phyloP scores from a whole-genome alignment of 2,113 vertebrate genomes.

The Geococcyx californianus region DNA sequence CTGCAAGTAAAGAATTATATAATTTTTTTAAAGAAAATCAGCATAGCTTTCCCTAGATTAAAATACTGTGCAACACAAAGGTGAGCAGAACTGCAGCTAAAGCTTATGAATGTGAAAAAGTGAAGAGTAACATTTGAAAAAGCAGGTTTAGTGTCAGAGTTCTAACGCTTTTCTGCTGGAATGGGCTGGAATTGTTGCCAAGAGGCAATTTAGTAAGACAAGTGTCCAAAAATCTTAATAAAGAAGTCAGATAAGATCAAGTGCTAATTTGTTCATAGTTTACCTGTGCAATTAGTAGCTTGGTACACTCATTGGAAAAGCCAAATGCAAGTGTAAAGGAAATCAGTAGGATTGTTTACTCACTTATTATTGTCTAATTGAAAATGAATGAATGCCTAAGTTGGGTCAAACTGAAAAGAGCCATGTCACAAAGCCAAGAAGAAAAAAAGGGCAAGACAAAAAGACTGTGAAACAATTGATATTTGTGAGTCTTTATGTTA shows the following conservation, averaged over 20 bases:
- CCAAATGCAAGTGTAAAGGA: not conserved
- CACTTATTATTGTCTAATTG: not conserved
- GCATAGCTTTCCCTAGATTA: not conserved
- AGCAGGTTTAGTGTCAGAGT: not conserved
- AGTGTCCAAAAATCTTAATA: not conserved
- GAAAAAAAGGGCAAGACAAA: not conserved
- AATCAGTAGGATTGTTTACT: not conserved
- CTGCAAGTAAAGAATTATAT: conserved; percentile 5
- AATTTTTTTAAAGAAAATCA: not conserved
- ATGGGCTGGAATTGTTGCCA: not conserved
- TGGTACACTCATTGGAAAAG: not conserved
- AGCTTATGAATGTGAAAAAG: not conserved
- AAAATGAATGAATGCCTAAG: not conserved
- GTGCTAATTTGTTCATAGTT: not conserved
- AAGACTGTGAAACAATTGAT: not conserved
- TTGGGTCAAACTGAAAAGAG: not conserved
- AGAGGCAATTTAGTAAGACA: not conserved
- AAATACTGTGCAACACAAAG: not conserved
- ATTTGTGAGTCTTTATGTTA: not conserved
- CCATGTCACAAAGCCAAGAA: not conserved
- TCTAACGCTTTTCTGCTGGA: not conserved
- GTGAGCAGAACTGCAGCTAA: not conserved
- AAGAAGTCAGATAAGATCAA: not conserved
- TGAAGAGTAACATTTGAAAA: not conserved
- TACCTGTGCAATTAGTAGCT: not conserved